Percentiles rank a stretch among this genome's conserved stretches.
These are phyloP conservation scores for Anoplopoma fimbria DNA, from an alignment of 2,113 vertebrate genomes.

Conservation along the genomic window DNA sequence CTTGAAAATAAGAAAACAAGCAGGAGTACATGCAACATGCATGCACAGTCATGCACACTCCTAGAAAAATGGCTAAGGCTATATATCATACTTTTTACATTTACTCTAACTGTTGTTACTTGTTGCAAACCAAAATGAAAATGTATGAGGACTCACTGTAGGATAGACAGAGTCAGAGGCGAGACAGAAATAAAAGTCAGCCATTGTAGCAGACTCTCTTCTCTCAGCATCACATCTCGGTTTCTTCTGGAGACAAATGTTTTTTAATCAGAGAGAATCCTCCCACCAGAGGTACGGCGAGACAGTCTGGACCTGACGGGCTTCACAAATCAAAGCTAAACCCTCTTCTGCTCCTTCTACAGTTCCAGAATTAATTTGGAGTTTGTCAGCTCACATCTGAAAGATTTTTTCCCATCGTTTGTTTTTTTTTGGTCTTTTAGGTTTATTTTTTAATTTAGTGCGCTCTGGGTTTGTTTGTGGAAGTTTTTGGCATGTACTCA, in stretches of 20 bases:
- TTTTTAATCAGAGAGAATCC: slow-evolving; percentile 65
- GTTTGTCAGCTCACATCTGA: slow-evolving; percentile 38
- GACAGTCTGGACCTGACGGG: slow-evolving; percentile 48
- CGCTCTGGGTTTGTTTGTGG: slow-evolving; percentile 6
- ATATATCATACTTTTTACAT: not conserved
- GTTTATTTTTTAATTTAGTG: not conserved
- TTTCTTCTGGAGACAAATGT: slow-evolving; percentile 60
- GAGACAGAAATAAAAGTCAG: slow-evolving; percentile 35
- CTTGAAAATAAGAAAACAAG: not conserved
- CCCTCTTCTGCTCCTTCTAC: slow-evolving; percentile 33
- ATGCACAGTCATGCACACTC: not conserved
- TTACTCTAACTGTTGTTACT: not conserved
- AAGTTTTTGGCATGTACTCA: slow-evolving; percentile 10
- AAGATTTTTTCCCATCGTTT: not conserved
- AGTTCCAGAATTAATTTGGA: slow-evolving; percentile 32
- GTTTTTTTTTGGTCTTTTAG: not conserved
- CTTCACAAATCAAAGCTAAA: slow-evolving; percentile 66
- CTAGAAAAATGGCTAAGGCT: not conserved
- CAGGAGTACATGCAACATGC: too few relatives aligned
- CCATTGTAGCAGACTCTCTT: slow-evolving; percentile 41
- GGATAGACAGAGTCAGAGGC: slow-evolving; percentile 4
- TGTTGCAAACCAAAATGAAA: slow-evolving; percentile 8
- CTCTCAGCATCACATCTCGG: slow-evolving; percentile 25
- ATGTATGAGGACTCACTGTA: slow-evolving; percentile 19
- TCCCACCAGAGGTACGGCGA: slow-evolving; percentile 46